Evolutionary conservation across 2,888 invertebrate genomes (phyloP), one percentile per base, ranked within the genome.

Genomic region (Tiphia femorata): DNA sequence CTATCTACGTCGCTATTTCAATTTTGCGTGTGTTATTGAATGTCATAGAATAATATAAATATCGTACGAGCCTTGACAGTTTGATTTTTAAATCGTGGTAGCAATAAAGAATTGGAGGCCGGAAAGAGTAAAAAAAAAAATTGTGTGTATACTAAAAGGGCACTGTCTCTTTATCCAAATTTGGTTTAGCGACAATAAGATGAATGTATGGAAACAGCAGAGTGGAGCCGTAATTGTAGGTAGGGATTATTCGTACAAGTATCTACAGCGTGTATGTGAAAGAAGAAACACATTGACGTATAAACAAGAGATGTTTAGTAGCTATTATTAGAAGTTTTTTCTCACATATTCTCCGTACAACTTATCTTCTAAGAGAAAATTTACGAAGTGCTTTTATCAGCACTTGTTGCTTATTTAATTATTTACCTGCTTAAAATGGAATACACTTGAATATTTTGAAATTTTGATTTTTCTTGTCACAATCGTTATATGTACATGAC

Each of bases 181-280:
- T 35, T 35, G 12, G 21, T 19, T 38, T 48, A 38, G 37, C n/a
- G 40, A 40, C 29, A 40, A n/a, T 57, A 17, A 50, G 23, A 62
- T 58, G 12, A 19, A 33, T 35, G 17, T 57, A 49, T 53, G 17
- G 49, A 19, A 54, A 44, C 62, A 49, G 58, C 38, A 51, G 33
- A 48, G 54, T 52, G 48, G 43, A 51, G 25, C 12, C 54, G 44
- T 38, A 55, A 58, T 20, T 49, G 41, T 53, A 57, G 35, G 35
- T 46, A 63, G 52, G 51, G 60, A 64, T 62, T 65, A 68, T 70
- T 59, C 73, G 61, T 65, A 72, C 54, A 69, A 59, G 58, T 71
- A 72, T 72, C 58, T 72, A 72, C 73, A 72, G 59, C 53, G 62
- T 65, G 54, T 59, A 40, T 62, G 48, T 61, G 57, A 50, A 62